phyloP scores from a whole-genome alignment of 2,113 vertebrate species.

The Pogonocichla stellata region DNA sequence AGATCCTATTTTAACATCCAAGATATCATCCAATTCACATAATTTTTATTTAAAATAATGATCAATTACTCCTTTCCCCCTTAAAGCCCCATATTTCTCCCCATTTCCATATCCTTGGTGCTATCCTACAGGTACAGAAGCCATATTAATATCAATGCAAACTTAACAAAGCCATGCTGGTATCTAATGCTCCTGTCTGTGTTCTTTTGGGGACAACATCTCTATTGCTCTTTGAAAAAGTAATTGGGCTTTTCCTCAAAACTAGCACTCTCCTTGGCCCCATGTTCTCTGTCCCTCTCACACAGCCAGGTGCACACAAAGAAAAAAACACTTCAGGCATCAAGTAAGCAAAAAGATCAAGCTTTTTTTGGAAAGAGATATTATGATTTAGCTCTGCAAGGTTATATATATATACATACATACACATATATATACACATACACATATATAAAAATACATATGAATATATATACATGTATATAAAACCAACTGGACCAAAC shows the following conservation, averaged over 20 bases:
- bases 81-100: not conserved
- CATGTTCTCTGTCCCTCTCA: not conserved
- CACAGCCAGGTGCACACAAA: fast-evolving
- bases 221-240: not conserved
- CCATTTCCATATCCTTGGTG: not conserved
- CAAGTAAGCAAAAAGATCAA: not conserved
- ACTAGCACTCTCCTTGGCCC: not conserved
- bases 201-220: not conserved
- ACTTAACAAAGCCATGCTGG: not conserved
- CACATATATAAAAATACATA: too few relatives aligned
- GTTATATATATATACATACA: not conserved
- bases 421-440: too few relatives aligned
- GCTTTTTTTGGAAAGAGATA: not conserved
- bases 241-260: not conserved
- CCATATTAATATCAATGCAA: not conserved
- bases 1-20: not conserved
- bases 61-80: not conserved
- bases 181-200: not conserved
- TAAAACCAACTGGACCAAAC: not conserved
- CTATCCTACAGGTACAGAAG: not conserved
- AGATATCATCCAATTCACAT: not conserved
- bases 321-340: not conserved
- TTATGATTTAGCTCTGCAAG: not conserved
- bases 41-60: not conserved
- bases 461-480: too few relatives aligned